These are phyloP conservation scores for Zelostemma sp. DNA, from an alignment of 1,140 invertebrate genomes.

Conservation along the genomic window DNA sequence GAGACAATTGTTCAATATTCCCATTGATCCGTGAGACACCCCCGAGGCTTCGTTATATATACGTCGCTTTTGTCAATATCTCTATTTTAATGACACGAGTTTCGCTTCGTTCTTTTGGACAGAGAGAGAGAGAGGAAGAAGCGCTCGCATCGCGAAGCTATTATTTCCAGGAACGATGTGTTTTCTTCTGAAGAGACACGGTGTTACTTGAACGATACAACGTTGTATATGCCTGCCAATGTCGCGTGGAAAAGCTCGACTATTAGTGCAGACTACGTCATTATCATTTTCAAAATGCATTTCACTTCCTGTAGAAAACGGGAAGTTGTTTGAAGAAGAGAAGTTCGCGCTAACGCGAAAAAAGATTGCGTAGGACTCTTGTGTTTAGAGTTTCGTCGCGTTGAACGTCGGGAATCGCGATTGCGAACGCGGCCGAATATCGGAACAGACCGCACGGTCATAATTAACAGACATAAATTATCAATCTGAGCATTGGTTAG, in stretches of 20 bases:
- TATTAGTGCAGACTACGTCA: conserved; percentile 38
- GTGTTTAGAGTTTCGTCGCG: no score
- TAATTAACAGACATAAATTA: conserved; percentile 71
- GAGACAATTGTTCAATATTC: conserved; percentile 72
- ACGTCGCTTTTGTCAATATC: conserved; percentile 66
- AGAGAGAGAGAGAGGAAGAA: conserved; percentile 31
- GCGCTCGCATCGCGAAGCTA: conserved; percentile 24
- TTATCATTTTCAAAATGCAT: conserved; percentile 33
- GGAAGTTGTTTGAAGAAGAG: no score
- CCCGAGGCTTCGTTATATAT: conserved; percentile 53
- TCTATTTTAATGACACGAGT: conserved; percentile 70
- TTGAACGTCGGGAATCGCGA: conserved; percentile 43
- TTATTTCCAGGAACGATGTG: conserved; percentile 36
- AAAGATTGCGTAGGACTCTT: no score
- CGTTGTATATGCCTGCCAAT: conserved; percentile 28
- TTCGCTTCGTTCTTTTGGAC: conserved; percentile 41
- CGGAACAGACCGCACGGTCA: conserved; percentile 61
- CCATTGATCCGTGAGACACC: conserved; percentile 69
- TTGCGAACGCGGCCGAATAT: conserved; percentile 47
- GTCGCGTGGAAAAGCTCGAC: conserved; percentile 31
- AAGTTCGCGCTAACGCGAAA: no score
- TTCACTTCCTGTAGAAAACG: not conserved
- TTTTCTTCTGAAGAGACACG: conserved; percentile 39
- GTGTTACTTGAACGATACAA: conserved; percentile 18
- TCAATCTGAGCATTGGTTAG: conserved; percentile 68